Evolutionary conservation across 1,140 invertebrate species (phyloP), one percentile per base, ranked within the genome.

Genomic region (Drosophila melanica): DNA sequence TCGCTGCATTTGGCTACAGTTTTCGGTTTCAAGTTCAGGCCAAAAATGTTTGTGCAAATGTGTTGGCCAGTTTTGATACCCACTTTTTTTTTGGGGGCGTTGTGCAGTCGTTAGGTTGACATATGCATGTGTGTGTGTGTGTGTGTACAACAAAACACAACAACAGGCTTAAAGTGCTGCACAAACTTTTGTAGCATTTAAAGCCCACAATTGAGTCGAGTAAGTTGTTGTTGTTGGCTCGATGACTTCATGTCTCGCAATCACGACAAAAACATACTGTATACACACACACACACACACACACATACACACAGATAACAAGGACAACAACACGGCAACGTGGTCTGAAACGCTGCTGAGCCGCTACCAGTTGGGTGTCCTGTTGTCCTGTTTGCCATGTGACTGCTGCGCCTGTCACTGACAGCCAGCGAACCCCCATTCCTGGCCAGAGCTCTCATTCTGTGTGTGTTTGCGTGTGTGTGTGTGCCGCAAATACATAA

Each of bases 181-280:
- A 44, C 37, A 53, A 59, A 58, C 50, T 74, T 54, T 39, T 62
- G 39, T 51, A 76, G 33, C 54, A 57, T 67, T 82, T 86, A 87
- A 86, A 87, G 81, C 55, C 35, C 50, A 68, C 48, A 68, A 68
- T 68, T 59, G 70, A 55, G 64, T 68, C 27, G 66, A 62, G 37
- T 60, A n/a, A 51, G 71, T 71, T 72, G 71, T 79, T 82, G 57
- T 57, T 72, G 48, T 57, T 41, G 54, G 42, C 62, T 70, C 62
- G 55, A 86, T 87, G 79, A 89, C 85, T 89, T 89, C 90, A 89
- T 90, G 85, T 89, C 66, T 78, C 74, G 59, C 60, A 80, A 89
- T 69, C 84, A 89, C 85, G 84, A 77, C 77, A 89, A 74, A 85
- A 76, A 66, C 60, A 81, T 47, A 59, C 51, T 27, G 54, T 70